phyloP scores from a whole-genome alignment of 1,140 invertebrate genomes.

The Melitaea cinxia region DNA sequence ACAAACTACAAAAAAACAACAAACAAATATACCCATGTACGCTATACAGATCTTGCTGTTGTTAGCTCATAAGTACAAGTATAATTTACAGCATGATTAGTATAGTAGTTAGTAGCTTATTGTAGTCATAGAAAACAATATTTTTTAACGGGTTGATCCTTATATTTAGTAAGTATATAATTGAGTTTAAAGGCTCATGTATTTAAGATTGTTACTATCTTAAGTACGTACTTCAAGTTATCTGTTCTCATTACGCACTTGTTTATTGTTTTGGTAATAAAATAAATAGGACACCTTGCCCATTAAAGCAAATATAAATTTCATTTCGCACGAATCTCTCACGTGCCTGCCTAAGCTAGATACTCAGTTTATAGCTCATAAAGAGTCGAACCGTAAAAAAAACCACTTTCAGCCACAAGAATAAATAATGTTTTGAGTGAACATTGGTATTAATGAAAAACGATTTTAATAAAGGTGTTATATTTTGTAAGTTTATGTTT shows the following conservation, averaged over 20 bases:
- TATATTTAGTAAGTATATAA: too few species aligned
- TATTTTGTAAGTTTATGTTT: neutral
- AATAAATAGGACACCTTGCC: constrained; percentile 7
- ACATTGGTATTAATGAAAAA: constrained; percentile 28
- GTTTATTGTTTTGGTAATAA: constrained; percentile 11
- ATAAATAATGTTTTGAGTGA: constrained; percentile 34
- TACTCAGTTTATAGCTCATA: constrained; percentile 35
- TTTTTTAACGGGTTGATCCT: too few species aligned
- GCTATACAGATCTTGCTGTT: too few species aligned
- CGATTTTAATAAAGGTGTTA: constrained; percentile 22
- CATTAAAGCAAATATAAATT: constrained; percentile 27
- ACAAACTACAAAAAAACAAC: too few species aligned
- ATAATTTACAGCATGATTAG: too few species aligned
- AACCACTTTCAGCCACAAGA: constrained; percentile 34
- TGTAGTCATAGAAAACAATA: too few species aligned
- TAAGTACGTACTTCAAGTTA: neutral
- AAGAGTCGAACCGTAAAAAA: constrained; percentile 31
- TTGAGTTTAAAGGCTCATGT: neutral
- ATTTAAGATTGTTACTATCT: neutral
- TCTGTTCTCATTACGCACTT: neutral
- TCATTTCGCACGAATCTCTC: constrained; percentile 25
- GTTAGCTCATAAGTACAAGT: too few species aligned
- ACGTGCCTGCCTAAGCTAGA: constrained; percentile 30
- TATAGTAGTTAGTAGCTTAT: too few species aligned
- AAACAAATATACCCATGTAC: too few species aligned